Evolutionary conservation across 2,888 invertebrate species (phyloP).

Genomic region (Lottia scabra): DNA sequence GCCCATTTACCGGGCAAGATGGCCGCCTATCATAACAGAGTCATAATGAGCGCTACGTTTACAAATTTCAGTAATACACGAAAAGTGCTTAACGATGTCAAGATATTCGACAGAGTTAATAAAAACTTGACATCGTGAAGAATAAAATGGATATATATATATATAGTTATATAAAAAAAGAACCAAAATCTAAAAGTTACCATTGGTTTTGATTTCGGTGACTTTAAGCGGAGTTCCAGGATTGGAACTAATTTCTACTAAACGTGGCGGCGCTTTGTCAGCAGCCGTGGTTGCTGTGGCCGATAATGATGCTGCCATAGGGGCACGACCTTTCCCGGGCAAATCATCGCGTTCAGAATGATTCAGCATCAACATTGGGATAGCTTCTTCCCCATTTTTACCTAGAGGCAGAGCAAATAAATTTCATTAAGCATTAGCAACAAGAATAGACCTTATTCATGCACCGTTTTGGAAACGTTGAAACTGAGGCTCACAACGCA

Average conservation of each 20-base stretch:
- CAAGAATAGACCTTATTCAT: too few relatives aligned
- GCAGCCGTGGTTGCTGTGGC: conserved; percentile 35
- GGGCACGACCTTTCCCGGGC: conserved; percentile 26
- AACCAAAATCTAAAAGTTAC: background rate
- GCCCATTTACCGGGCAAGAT: too few relatives aligned
- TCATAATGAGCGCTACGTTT: too few relatives aligned
- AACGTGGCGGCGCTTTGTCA: conserved; percentile 52
- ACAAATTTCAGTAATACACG: too few relatives aligned
- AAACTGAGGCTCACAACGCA: too few relatives aligned
- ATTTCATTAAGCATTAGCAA: conserved; percentile 6
- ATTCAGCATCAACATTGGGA: conserved; percentile 67
- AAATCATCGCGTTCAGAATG: conserved; percentile 54
- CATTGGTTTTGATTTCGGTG: conserved; percentile 48
- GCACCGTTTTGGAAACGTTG: too few relatives aligned
- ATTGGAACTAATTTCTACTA: conserved; percentile 57
- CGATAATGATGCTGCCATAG: conserved; percentile 35
- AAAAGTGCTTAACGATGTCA: too few relatives aligned
- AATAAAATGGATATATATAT: background rate
- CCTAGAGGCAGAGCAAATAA: conserved; percentile 30
- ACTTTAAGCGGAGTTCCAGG: conserved; percentile 58
- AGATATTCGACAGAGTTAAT: too few relatives aligned
- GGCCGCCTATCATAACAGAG: too few relatives aligned
- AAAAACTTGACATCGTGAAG: background rate
- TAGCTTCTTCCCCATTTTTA: conserved; percentile 65
- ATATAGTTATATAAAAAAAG: background rate